A percentile compares a stretch with the other conserved stretches of the same genome.
Evolutionary conservation across 2,113 vertebrate species (phyloP).

Genomic region (Rhinopomastus cyanomelas): DNA sequence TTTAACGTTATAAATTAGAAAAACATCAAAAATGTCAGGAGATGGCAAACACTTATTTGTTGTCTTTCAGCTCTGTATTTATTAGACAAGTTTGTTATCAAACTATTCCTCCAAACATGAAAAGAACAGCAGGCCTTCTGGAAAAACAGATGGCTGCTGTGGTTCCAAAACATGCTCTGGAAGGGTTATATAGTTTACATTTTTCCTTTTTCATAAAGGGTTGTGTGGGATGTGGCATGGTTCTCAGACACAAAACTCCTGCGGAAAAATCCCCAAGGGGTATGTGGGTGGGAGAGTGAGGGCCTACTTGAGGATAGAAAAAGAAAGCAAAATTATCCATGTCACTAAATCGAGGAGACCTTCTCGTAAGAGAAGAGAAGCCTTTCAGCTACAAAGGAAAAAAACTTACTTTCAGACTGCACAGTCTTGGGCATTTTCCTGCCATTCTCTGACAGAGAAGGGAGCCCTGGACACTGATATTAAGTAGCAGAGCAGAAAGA

Average conservation of each 20-base stretch:
- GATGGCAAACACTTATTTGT: constrained; percentile 68
- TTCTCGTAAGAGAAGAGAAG: neutral
- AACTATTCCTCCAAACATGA: constrained; percentile 79
- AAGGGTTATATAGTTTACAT: constrained; percentile 62
- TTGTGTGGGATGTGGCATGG: constrained; percentile 35
- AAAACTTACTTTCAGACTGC: neutral
- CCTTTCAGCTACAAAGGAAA: neutral
- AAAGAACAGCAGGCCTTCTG: constrained; percentile 82
- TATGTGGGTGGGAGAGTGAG: neutral
- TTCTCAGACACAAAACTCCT: constrained; percentile 22
- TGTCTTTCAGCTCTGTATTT: constrained; percentile 76
- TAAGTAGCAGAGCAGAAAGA: neutral
- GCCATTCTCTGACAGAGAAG: constrained; percentile 34
- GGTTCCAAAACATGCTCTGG: constrained; percentile 64
- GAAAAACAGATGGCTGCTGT: constrained; percentile 79
- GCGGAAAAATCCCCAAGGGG: neutral
- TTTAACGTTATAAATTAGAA: constrained; percentile 81
- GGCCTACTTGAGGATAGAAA: neutral
- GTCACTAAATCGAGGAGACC: neutral
- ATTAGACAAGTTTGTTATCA: constrained; percentile 81
- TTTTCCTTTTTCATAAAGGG: constrained; percentile 50
- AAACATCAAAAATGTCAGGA: constrained; percentile 75
- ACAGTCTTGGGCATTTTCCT: neutral
- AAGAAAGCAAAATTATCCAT: constrained; percentile 1
- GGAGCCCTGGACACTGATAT: constrained; percentile 1